Evolutionary conservation across 2,797 vertebrate species (phyloP), one percentile per base, ranked within the genome.

Genomic region (Orestias chungarensis): DNA sequence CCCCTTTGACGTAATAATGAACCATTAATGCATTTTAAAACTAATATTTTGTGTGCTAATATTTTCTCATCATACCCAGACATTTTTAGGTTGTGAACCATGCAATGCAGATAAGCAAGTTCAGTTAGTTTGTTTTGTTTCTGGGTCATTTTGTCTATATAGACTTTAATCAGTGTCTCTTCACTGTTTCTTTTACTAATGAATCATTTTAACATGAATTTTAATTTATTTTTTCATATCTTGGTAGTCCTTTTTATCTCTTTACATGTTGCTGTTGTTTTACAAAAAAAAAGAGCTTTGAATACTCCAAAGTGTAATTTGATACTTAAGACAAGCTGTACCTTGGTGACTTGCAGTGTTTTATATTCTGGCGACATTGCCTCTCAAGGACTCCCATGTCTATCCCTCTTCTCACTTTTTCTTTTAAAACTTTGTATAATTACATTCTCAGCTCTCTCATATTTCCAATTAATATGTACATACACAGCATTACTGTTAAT

Each of bases 261-360:
- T 50, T n/a, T 11, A 46, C 27, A 3, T 43, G 27, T 42, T 70
- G 61, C 1, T 44, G 15, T 23, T 1, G 17, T 46, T 59, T n/a
- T 18, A 52, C 61, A 79, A 31, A n/a, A 66, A 8, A 64, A n/a
- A 78, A 75, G 71, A 77, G 76, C 83, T 33, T 76, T 76, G 43
- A 17, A 62, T 75, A 49, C 75, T 78, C 73, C 83, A 74, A 78
- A 84, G 74, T 77, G 82, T 83, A 64, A 55, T 87, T 86, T 85
- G 61, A 73, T 82, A 84, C 77, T 87, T 82, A 87, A 83, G 73
- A 71, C 64, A 64, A 27, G 55, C 76, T 66, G 72, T 83, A 79
- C 82, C 82, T 78, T 71, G 70, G 71, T 68, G 78, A 73, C 80
- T 82, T 65, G 71, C 85, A 83, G 66, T 74, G 75, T 86, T 66